A percentile compares a stretch with the other conserved stretches of the same genome.
phyloP scores from a whole-genome alignment of 2,797 vertebrate genomes.

The Phataginus tetradactyla region DNA sequence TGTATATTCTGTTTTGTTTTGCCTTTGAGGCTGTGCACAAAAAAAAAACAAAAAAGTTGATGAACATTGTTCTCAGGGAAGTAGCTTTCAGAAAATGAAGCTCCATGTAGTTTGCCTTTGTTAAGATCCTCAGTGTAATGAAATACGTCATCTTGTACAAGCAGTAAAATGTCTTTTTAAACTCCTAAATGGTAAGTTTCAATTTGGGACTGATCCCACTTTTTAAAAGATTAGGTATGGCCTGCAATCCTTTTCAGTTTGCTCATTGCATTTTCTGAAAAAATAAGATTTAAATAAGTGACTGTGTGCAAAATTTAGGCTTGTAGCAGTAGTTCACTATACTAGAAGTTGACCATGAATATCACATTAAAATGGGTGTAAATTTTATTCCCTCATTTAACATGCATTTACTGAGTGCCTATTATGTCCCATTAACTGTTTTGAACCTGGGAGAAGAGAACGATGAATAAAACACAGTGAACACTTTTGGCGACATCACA shows the following conservation, averaged over 20 bases:
- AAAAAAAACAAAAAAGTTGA: background rate
- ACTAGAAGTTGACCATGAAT: background rate
- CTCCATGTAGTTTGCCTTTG: background rate
- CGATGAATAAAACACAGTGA: background rate
- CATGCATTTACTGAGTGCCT: background rate
- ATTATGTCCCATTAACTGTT: background rate
- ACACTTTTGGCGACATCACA: background rate
- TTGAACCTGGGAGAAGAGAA: background rate
- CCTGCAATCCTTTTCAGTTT: background rate
- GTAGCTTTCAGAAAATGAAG: background rate
- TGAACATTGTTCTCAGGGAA: background rate
- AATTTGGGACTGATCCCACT: background rate
- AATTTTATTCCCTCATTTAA: background rate
- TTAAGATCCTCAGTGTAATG: background rate
- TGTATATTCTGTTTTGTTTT: background rate
- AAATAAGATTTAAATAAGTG: background rate
- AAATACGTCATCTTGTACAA: background rate
- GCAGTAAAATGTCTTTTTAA: background rate
- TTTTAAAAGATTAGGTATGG: background rate
- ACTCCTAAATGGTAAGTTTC: constrained; percentile 5
- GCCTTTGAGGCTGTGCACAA: background rate
- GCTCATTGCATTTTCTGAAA: background rate
- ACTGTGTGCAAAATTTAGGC: background rate
- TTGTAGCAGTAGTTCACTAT: background rate
- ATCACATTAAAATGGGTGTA: background rate